Evolutionary conservation across 1,140 invertebrate genomes (phyloP).

Genomic region (Platyscapa corneri): DNA sequence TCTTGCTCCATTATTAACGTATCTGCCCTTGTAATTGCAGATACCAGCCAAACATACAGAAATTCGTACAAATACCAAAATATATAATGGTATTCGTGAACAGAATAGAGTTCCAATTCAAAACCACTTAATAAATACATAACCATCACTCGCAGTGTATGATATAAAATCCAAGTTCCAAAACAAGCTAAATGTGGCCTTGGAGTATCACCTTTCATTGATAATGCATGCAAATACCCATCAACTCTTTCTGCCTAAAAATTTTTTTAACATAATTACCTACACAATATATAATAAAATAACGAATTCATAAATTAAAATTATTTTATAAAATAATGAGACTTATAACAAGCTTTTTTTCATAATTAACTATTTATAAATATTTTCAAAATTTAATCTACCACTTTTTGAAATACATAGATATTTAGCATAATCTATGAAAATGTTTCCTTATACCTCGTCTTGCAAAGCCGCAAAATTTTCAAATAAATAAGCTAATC

Average conservation of each 20-base stretch:
- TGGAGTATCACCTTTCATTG: constrained; percentile 80
- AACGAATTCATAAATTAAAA: background rate
- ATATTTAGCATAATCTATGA: background rate
- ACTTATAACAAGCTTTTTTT: background rate
- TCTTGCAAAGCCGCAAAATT: constrained; percentile 95
- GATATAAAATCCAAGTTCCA: constrained; percentile 96
- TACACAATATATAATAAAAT: background rate
- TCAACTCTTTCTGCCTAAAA: constrained; percentile 92
- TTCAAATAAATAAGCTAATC: constrained; percentile 90
- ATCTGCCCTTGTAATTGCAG: constrained; percentile 91
- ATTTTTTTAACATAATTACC: constrained; percentile 43
- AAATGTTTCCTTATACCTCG: constrained; percentile 78
- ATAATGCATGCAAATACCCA: constrained; percentile 84
- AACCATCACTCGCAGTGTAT: constrained; percentile 96
- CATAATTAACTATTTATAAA: constrained; percentile 36
- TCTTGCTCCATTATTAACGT: constrained; percentile 88
- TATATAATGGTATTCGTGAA: constrained; percentile 97
- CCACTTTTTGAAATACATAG: constrained; percentile 13
- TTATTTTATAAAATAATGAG: constrained; percentile 18
- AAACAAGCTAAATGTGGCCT: constrained; percentile 89
- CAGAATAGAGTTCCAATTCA: constrained; percentile 95
- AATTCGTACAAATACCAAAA: constrained; percentile 98
- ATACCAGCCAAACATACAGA: constrained; percentile 94
- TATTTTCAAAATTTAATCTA: constrained; percentile 3
- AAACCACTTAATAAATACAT: constrained; percentile 95